Conservation (phyloP, 2,888 invertebrate genomes). For the Synergus itoensis region DNA sequence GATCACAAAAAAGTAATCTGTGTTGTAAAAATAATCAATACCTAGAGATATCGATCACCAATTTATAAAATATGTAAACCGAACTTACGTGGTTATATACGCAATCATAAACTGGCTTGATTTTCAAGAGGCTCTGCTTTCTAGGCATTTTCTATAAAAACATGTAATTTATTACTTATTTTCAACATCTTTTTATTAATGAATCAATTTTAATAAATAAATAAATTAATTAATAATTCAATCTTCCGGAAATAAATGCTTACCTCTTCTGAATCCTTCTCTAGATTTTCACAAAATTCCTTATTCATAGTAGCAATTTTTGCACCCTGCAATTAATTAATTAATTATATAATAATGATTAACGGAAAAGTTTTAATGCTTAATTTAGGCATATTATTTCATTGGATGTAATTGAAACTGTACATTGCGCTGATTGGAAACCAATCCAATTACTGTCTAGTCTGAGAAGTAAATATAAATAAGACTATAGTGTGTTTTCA, state of each 20-base stretch:
- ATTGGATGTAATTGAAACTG: background rate
- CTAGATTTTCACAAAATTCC: background rate
- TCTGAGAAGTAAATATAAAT: conserved; percentile 16
- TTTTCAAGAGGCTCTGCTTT: conserved; percentile 70
- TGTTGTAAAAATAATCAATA: background rate
- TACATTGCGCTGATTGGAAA: conserved; percentile 10
- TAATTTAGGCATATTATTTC: background rate
- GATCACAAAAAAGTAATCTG: conserved; percentile 41
- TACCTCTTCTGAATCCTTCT: conserved; percentile 19
- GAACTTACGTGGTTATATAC: conserved; percentile 75
- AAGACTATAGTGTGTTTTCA: conserved; percentile 5
- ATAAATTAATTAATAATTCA: too few relatives aligned
- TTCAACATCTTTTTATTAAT: too few relatives aligned
- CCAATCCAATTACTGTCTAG: background rate
- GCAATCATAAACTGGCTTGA: conserved; percentile 73
- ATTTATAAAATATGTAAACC: conserved; percentile 54
- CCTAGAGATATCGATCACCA: background rate
- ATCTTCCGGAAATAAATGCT: background rate
- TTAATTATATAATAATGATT: background rate
- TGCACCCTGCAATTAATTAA: background rate
- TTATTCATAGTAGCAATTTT: conserved; percentile 5
- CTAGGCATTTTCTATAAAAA: conserved; percentile 70
- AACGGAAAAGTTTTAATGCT: background rate
- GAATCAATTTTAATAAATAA: too few relatives aligned
- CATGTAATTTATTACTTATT: conserved; percentile 41